These are phyloP conservation scores for Pseudomugil gertrudae DNA, from an alignment of 2,797 vertebrate genomes.

Conservation along the genomic window DNA sequence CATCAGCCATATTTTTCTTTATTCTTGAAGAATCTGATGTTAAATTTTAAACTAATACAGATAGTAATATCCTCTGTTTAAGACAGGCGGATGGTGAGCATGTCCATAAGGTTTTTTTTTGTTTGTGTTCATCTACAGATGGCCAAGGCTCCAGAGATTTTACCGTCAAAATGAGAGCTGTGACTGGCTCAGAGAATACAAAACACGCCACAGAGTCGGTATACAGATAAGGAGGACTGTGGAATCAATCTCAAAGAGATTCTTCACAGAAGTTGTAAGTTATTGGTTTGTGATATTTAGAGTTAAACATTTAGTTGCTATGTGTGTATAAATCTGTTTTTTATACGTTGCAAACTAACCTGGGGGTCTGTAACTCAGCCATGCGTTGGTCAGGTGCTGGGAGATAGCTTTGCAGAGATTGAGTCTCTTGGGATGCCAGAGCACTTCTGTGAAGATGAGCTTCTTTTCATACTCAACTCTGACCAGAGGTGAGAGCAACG, in stretches of 20 bases:
- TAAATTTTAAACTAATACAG: background rate
- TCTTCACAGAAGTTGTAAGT: conserved; percentile 98
- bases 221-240: conserved; percentile 90
- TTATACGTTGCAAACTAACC: conserved; percentile 68
- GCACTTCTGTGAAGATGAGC: conserved; percentile 97
- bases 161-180: conserved; percentile 90
- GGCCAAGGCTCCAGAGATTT: conserved; percentile 93
- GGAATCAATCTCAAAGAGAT: conserved; percentile 93
- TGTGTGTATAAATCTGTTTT: background rate
- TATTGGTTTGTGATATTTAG: background rate
- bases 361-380: conserved; percentile 77
- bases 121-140: conserved; percentile 77
- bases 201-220: conserved; percentile 89
- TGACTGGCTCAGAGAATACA: conserved; percentile 94
- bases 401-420: conserved; percentile 96
- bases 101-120: background rate
- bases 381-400: conserved; percentile 89
- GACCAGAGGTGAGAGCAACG: conserved; percentile 88
- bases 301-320: background rate
- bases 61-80: background rate
- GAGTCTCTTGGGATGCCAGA: conserved; percentile 92
- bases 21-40: background rate
- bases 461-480: conserved; percentile 92
- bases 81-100: background rate
- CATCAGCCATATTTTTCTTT: conserved; percentile 6